Percentiles rank a stretch among this genome's conserved stretches.
phyloP scores from a whole-genome alignment of 53 echinoderm and acorn worm genomes.

The Henricia sp. region DNA sequence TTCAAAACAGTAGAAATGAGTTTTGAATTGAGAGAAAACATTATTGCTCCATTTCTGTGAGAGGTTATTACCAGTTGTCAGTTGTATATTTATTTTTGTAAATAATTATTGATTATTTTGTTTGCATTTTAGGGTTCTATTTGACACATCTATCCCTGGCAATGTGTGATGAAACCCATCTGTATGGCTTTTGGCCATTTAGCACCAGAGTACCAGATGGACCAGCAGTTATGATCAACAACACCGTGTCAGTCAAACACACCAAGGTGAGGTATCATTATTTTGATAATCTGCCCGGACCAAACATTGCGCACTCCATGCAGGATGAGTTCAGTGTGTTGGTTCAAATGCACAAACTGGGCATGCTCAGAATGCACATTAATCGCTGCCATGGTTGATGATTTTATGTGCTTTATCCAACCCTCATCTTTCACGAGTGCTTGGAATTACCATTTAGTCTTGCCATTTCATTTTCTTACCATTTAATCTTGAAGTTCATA shows the following conservation, averaged over 20 bases:
- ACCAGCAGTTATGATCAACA: not conserved
- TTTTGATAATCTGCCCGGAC: conserved; percentile 39
- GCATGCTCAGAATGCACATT: conserved; percentile 29
- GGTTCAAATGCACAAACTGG: conserved; percentile 40
- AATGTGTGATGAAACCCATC: conserved; percentile 55
- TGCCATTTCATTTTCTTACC: no score
- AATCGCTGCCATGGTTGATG: conserved; percentile 2
- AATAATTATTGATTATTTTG: no score
- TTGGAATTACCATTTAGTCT: no score
- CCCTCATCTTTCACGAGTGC: no score
- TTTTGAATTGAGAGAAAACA: not conserved
- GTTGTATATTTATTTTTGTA: no score
- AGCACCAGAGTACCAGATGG: conserved; percentile 2
- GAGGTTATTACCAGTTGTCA: not conserved
- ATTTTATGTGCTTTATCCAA: no score
- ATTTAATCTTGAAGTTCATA: no score
- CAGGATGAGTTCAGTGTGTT: conserved; percentile 31
- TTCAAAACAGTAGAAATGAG: no score
- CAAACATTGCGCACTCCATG: conserved; percentile 20
- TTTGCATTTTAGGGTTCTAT: conserved; percentile 55
- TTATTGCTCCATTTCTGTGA: not conserved
- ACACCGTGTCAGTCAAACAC: not conserved
- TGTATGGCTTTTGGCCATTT: conserved; percentile 66
- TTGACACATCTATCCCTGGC: conserved; percentile 45
- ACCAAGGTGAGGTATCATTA: conserved; percentile 51